phyloP scores from a whole-genome alignment of 2,113 vertebrate genomes.

The Syrrhaptes paradoxus region DNA sequence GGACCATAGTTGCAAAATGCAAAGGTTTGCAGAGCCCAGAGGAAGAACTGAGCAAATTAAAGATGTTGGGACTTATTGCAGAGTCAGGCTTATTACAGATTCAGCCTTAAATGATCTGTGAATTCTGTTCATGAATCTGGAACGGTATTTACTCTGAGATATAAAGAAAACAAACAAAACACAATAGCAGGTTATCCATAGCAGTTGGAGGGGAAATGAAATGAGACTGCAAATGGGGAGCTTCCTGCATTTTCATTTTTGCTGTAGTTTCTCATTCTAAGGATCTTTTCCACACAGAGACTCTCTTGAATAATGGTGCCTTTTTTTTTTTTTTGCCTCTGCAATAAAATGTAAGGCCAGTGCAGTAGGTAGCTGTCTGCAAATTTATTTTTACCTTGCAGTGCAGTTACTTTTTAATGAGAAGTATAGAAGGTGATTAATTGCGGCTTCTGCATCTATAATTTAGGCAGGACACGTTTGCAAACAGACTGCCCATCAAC shows the following conservation, averaged over 20 bases:
- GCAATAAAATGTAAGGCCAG: neutral
- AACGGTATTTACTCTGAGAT: neutral
- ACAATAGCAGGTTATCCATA: neutral
- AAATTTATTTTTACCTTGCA: constrained; percentile 20
- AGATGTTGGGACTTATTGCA: neutral
- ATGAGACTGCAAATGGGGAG: neutral
- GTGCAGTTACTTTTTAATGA: constrained; percentile 6
- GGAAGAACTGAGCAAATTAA: neutral
- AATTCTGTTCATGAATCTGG: neutral
- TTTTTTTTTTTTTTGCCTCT: neutral
- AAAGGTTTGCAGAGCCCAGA: neutral
- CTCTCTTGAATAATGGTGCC: neutral
- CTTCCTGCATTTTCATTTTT: neutral
- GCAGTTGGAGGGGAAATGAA: neutral
- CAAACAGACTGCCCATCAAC: constrained; percentile 1
- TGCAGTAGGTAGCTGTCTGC: neutral
- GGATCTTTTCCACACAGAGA: neutral
- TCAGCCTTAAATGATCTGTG: constrained; percentile 7
- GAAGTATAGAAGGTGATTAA: constrained; percentile 5
- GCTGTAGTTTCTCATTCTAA: neutral
- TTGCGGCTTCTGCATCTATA: constrained; percentile 14
- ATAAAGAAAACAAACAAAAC: constrained; percentile 9
- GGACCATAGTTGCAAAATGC: neutral
- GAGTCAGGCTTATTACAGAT: neutral
- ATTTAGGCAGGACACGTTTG: constrained; percentile 5